A percentile compares a stretch with the other conserved stretches of the same genome.
Evolutionary conservation across 2,888 invertebrate species (phyloP).

Genomic region (Conus canariensis): DNA sequence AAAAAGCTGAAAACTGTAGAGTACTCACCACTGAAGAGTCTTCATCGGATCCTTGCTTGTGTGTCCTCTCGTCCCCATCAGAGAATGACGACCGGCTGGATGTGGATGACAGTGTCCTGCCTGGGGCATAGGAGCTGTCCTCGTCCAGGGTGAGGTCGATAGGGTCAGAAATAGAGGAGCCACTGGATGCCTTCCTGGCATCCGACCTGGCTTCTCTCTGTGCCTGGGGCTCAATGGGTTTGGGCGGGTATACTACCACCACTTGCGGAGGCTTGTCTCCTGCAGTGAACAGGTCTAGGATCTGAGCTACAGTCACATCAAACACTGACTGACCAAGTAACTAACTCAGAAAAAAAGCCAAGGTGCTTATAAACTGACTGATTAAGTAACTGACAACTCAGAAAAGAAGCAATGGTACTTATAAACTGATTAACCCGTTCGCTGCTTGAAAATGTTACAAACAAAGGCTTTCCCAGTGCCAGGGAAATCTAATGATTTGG

Average conservation of each 20-base stretch:
- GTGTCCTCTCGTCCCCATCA: neutral
- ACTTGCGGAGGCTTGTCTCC: neutral
- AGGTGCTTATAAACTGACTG: no score
- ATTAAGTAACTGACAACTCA: no score
- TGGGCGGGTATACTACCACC: constrained; percentile 20
- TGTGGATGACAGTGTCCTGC: no score
- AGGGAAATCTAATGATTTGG: no score
- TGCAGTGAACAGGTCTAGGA: neutral
- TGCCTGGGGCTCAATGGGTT: neutral
- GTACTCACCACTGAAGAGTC: neutral
- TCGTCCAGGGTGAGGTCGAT: constrained; percentile 39
- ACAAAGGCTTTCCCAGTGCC: no score
- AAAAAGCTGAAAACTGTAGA: no score
- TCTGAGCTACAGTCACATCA: no score
- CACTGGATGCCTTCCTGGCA: constrained; percentile 23
- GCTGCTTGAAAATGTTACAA: no score
- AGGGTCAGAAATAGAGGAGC: constrained; percentile 32
- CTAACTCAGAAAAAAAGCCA: no score
- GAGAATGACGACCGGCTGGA: neutral
- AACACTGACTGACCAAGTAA: no score
- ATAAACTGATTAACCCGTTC: no score
- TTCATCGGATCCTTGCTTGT: neutral
- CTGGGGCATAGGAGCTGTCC: neutral
- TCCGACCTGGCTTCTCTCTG: neutral
- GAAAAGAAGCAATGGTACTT: no score